A percentile compares a stretch with the other conserved stretches of the same genome.
These are phyloP conservation scores for Hesperophylax magnus DNA, from an alignment of 1,140 invertebrate genomes.

Conservation along the genomic window DNA sequence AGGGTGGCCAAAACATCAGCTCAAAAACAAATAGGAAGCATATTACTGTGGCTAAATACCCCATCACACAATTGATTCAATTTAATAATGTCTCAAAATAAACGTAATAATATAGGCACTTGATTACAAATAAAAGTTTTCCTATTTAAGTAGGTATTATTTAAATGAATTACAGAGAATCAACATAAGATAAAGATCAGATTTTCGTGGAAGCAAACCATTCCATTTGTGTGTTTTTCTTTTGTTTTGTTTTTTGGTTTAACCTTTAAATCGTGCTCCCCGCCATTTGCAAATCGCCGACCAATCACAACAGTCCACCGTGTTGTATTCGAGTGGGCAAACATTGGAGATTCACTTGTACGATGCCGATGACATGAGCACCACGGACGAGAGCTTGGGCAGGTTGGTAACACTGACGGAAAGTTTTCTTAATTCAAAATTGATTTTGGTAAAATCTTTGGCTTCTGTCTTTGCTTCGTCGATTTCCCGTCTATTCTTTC, in stretches of 20 bases:
- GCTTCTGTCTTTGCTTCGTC: slow-evolving; percentile 6
- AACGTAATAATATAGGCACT: too few species aligned
- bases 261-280: slow-evolving; percentile 42
- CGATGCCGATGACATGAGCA: slow-evolving; percentile 54
- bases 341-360: slow-evolving; percentile 39
- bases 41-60: too few species aligned
- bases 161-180: background rate
- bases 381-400: slow-evolving; percentile 53
- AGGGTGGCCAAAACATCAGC: too few species aligned
- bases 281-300: slow-evolving; percentile 25
- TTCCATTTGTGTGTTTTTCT: slow-evolving; percentile 49
- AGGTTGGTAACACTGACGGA: slow-evolving; percentile 49
- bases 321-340: slow-evolving; percentile 47
- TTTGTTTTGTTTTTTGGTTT: slow-evolving; percentile 55
- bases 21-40: too few species aligned
- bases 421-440: background rate
- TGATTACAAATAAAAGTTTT: too few species aligned
- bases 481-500: background rate
- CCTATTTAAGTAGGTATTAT: too few species aligned
- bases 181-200: slow-evolving; percentile 6
- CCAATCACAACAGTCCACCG: slow-evolving; percentile 38
- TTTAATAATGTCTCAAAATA: too few species aligned
- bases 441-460: slow-evolving; percentile 28
- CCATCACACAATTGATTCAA: too few species aligned
- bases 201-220: slow-evolving; percentile 11